Evolutionary conservation across 2,797 vertebrate genomes (phyloP).

Genomic region (Poeciliopsis paucimaculata): DNA sequence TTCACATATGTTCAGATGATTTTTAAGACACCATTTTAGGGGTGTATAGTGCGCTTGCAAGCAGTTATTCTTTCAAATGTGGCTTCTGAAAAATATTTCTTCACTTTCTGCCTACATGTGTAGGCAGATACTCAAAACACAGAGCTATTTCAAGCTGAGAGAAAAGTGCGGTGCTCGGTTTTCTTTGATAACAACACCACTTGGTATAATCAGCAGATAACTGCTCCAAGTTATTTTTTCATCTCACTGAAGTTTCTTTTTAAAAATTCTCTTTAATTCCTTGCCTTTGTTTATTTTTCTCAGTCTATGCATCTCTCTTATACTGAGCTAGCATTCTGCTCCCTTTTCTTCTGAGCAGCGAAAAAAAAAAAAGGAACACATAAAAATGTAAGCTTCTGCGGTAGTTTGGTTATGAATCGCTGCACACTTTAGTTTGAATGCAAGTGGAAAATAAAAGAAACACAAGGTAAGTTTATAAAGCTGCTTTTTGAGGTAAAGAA

Average conservation of each 20-base stretch:
- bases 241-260: conserved; percentile 25
- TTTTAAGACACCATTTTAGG: not conserved
- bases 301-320: conserved; percentile 12
- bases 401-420: not conserved
- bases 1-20: not conserved
- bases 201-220: conserved; percentile 57
- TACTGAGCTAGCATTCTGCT: conserved; percentile 17
- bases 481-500: not conserved
- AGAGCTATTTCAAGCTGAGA: conserved; percentile 39
- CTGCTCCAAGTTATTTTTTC: conserved; percentile 37
- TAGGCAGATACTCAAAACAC: conserved; percentile 22
- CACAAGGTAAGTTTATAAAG: not conserved
- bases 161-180: conserved; percentile 13
- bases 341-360: conserved; percentile 24
- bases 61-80: conserved; percentile 12
- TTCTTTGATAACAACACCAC: conserved; percentile 54
- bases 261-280: conserved; percentile 27
- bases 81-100: conserved; percentile 18
- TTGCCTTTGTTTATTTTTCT: conserved; percentile 9
- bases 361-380: conserved; percentile 19
- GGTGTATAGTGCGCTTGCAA: not conserved
- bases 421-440: conserved; percentile 2
- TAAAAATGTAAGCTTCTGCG: not conserved
- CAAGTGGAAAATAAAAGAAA: not conserved
- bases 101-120: conserved; percentile 12